Evolutionary conservation across 2,113 vertebrate genomes (phyloP), one percentile per base, ranked within the genome.

Genomic region (Colaptes auratus): DNA sequence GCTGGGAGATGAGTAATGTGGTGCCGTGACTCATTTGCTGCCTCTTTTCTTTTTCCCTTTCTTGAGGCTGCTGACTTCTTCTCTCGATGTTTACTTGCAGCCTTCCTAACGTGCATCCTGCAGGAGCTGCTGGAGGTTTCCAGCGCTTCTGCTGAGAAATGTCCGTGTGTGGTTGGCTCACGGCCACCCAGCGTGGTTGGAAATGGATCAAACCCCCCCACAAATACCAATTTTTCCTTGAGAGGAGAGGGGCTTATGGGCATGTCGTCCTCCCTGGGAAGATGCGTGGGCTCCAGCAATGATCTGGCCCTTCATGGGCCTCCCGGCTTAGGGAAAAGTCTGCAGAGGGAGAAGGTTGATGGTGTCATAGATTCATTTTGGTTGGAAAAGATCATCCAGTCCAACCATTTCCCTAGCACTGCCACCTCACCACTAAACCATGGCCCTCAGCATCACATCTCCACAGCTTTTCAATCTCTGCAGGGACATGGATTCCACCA

Each of bases 301-400:
- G 10, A 2, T 7, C 7, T 0, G 0, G 24, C 36, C 74, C 31
- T 55, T 17, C 63, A 19, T 2, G 23, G 1, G 4, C 46, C 9
- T 0, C 15, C 33, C 0, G 0, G 1, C 6, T 15, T 50, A 18
- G 64, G 82, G 65, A 53, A 48, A 36, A 27, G 55, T 53, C 48
- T 0, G 0, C 3, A 12, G 28, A 6, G 21, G 53, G 67, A 48
- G 50, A 7, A 1, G 16, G 25, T 30, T 9, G 0, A 0, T 1
- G 25, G 11, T 17, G 21, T 8, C 18, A 3, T 27, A 23, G 59
- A 33, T 8, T 61, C n/a, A 35, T 61, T 23, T 35, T 24, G n/a
- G 59, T 9, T 61, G 59, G 59, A 61, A 21, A 33, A 60, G 58
- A n/a, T 23, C 58, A 13, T 23, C 31, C 6, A 14, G n/a, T 33